phyloP scores from a whole-genome alignment of 2,113 vertebrate genomes.

The Triplophysa siluroides region DNA sequence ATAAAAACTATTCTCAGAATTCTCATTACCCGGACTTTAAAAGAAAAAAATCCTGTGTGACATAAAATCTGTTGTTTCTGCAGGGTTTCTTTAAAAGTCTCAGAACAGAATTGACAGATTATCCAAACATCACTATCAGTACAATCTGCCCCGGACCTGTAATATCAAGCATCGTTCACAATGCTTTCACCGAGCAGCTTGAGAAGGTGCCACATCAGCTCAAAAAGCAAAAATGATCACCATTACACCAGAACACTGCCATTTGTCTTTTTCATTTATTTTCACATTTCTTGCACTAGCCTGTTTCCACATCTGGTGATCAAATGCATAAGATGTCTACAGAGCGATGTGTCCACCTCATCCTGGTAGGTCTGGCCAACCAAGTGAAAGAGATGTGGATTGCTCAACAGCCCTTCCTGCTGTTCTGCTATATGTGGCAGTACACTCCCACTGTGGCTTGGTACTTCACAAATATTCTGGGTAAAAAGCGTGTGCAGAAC shows the following conservation, averaged over 20 bases:
- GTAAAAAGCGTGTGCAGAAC: slow-evolving; percentile 84
- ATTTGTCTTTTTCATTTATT: no score
- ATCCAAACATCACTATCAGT: slow-evolving; percentile 84
- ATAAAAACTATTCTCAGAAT: no score
- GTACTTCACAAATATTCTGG: slow-evolving; percentile 75
- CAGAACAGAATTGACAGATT: slow-evolving; percentile 78
- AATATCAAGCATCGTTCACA: slow-evolving; percentile 86
- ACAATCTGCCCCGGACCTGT: slow-evolving; percentile 91
- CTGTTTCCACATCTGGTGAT: slow-evolving; percentile 60
- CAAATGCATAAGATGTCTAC: slow-evolving; percentile 89
- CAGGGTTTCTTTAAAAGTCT: slow-evolving; percentile 93
- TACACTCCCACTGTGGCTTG: slow-evolving; percentile 85
- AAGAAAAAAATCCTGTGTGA: not conserved
- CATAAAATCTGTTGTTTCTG: not conserved
- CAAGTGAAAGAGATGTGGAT: slow-evolving; percentile 91
- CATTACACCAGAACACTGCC: no score
- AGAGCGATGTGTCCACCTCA: slow-evolving; percentile 82
- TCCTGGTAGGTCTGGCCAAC: slow-evolving; percentile 83
- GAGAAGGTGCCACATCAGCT: slow-evolving; percentile 75
- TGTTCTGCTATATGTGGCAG: slow-evolving; percentile 84
- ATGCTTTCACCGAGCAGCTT: slow-evolving; percentile 82
- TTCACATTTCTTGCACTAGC: slow-evolving; percentile 50
- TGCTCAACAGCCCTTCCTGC: slow-evolving; percentile 82
- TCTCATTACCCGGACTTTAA: no score
- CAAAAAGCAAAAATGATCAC: not conserved